Evolutionary conservation across 2,797 vertebrate species (phyloP).

Genomic region (Premnoplex brunnescens): DNA sequence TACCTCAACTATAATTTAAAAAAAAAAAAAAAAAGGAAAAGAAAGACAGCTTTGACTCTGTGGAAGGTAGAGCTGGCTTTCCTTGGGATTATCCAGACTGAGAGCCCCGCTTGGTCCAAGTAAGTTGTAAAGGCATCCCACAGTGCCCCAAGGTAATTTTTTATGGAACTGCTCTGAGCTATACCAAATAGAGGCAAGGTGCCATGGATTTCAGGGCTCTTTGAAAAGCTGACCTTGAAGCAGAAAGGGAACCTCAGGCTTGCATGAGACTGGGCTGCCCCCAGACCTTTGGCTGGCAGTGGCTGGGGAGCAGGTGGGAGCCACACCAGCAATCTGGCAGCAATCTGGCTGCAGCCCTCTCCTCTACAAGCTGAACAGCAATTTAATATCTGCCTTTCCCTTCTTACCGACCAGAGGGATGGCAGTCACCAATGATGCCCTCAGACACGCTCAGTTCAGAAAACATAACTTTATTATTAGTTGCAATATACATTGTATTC

Average conservation of each 20-base stretch:
- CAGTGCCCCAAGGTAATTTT: not conserved
- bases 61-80: not conserved
- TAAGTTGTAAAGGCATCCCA: not conserved
- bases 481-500: conserved; percentile 65
- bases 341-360: accelerated
- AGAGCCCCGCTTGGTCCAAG: not conserved
- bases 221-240: not conserved
- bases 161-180: not conserved
- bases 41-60: not conserved
- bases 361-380: not conserved
- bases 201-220: not conserved
- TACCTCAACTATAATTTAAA: not conserved
- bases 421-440: not conserved
- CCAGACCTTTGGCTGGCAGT: accelerated
- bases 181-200: not conserved
- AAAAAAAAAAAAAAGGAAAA: not conserved
- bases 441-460: conserved; percentile 24
- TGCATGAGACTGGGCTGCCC: not conserved
- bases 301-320: not conserved
- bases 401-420: not conserved
- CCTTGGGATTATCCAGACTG: not conserved
- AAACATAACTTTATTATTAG: conserved; percentile 79
- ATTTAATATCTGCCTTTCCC: not conserved
- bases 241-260: not conserved
- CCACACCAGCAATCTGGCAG: not conserved